phyloP scores from a whole-genome alignment of 2,888 invertebrate genomes.

The Antheraea yamamai region DNA sequence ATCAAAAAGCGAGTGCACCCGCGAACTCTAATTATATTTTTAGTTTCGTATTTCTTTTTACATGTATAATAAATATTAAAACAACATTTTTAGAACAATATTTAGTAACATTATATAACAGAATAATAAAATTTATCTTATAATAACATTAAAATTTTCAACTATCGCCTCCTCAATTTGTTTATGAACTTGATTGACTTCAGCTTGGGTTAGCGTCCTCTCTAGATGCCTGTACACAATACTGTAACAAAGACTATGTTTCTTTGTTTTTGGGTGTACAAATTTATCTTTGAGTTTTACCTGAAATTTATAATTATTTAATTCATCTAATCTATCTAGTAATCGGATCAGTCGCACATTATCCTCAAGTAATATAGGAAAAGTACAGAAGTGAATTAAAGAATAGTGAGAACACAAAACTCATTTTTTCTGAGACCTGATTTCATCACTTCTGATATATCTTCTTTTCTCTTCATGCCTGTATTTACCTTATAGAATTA shows the following conservation, averaged over 20 bases:
- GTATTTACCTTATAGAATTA: no score
- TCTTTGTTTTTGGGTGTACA: slow-evolving; percentile 90
- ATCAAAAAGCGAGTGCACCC: no score
- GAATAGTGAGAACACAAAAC: no score
- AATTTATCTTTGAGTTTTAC: slow-evolving; percentile 93
- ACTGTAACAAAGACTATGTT: slow-evolving; percentile 93
- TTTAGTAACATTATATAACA: slow-evolving; percentile 16
- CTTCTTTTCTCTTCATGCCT: no score
- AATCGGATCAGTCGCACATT: no score
- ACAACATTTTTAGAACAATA: background rate
- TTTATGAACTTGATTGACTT: slow-evolving; percentile 93
- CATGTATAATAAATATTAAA: no score
- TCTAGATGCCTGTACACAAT: slow-evolving; percentile 97
- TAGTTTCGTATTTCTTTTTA: no score
- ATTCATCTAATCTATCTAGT: background rate
- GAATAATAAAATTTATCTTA: slow-evolving; percentile 52
- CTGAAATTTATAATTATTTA: slow-evolving; percentile 55
- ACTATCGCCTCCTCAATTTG: slow-evolving; percentile 84
- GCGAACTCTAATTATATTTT: no score
- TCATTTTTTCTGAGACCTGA: no score
- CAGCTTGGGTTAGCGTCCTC: slow-evolving; percentile 91
- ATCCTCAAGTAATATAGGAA: no score
- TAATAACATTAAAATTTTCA: slow-evolving; percentile 57
- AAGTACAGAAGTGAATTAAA: no score
- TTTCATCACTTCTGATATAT: no score